Evolutionary conservation across 2,888 invertebrate species (phyloP).

Genomic region (Apamea anceps): DNA sequence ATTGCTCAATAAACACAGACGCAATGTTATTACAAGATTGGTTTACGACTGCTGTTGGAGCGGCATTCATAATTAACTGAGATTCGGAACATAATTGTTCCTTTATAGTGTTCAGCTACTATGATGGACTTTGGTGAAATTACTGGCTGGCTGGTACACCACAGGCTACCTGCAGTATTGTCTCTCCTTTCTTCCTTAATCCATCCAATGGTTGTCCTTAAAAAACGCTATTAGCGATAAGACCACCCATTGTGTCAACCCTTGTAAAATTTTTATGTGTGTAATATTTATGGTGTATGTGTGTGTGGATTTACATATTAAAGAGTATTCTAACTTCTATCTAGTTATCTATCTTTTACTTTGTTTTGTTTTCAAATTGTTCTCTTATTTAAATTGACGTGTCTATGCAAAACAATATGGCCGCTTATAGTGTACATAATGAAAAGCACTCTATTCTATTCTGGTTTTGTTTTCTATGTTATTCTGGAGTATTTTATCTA

Average conservation of each 20-base stretch:
- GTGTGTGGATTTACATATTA: too few species aligned
- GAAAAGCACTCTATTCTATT: background rate
- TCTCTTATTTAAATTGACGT: background rate
- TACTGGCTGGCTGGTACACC: background rate
- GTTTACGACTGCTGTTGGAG: conserved; percentile 44
- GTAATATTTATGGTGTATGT: too few species aligned
- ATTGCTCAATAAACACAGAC: conserved; percentile 53
- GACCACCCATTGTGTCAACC: background rate
- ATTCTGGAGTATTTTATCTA: background rate
- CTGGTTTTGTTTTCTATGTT: background rate
- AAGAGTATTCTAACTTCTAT: too few species aligned
- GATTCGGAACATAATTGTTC: conserved; percentile 48
- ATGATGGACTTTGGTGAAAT: background rate
- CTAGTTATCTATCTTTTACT: background rate
- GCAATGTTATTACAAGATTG: conserved; percentile 48
- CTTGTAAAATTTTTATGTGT: too few species aligned
- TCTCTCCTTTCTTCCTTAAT: background rate
- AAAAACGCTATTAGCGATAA: background rate
- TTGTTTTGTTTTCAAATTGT: background rate
- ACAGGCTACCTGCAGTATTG: background rate
- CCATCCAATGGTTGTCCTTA: background rate
- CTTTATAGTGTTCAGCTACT: conserved; percentile 27
- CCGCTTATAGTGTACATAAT: background rate
- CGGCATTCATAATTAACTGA: conserved; percentile 37
- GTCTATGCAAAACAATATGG: background rate